Percentiles rank a stretch among this genome's conserved stretches.
These are phyloP conservation scores for Yponomeuta sedellus DNA, from an alignment of 2,888 invertebrate species.

Conservation along the genomic window DNA sequence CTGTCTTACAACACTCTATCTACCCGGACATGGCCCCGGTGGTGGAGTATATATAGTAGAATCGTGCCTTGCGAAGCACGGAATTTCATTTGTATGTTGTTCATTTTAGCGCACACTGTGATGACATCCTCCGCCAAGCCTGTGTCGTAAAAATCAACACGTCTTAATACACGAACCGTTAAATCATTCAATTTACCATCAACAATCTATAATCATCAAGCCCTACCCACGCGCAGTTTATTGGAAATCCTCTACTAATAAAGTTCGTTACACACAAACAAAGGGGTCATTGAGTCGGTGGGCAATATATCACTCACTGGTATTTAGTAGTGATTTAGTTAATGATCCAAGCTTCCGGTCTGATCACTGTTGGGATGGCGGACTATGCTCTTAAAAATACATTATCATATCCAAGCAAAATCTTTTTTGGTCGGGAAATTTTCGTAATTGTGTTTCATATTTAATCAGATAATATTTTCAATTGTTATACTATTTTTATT, in stretches of 20 bases:
- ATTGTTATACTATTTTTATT: too few species aligned
- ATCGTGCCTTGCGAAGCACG: too few species aligned
- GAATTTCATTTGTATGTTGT: too few species aligned
- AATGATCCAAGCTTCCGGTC: neutral
- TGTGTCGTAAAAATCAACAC: neutral
- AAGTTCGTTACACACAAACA: neutral
- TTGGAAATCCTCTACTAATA: neutral
- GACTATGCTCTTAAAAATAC: neutral
- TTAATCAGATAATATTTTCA: too few species aligned
- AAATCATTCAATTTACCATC: neutral
- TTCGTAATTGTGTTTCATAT: too few species aligned
- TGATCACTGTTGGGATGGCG: neutral
- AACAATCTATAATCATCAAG: neutral
- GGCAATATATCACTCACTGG: neutral
- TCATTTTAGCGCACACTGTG: neutral
- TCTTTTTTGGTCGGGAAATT: too few species aligned
- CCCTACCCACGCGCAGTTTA: neutral
- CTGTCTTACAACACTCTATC: too few species aligned
- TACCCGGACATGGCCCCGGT: too few species aligned
- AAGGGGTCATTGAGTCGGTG: neutral
- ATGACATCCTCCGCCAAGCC: neutral
- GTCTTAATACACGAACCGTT: neutral
- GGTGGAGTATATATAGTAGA: too few species aligned
- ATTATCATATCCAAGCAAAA: too few species aligned
- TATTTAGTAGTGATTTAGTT: neutral